Base-by-base conservation (phyloP, 2,888 invertebrate genomes). In the Ferdinandea cuprea region DNA sequence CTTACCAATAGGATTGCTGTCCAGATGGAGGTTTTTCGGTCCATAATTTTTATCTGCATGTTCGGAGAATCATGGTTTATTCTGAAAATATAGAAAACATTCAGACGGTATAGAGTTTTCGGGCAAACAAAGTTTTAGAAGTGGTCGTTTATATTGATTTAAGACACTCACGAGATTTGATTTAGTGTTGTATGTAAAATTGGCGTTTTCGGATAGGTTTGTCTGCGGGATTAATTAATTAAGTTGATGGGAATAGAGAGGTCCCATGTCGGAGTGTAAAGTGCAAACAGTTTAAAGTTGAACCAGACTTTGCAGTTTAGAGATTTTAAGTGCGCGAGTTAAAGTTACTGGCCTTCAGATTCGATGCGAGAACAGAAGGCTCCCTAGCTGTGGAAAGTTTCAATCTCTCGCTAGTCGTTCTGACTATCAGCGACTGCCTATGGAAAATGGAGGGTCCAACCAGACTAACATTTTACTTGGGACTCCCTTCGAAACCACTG, bases 1-100 rank as follows among this genome's bases (percentile, higher is more conserved):
- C 89, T 89, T 87, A 89, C 89, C 89, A 89, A 85, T 79, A 89
- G 87, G 86, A 89, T 87, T 86, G 86, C 86, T 86, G 86, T 88
- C 86, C 87, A 87, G 85, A 86, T 77, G 73, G 85, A 86, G 81
- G 86, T 87, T 86, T 88, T 87, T 85, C 86, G 86, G 85, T 87
- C 86, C 89, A 89, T 89, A 85, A 85, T 86, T 88, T 89, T 88
- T 88, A 89, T 88, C 88, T 88, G 87, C 87, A 88, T 89, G 88
- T 89, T 89, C 88, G 87, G 87, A 88, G 87, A 88, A 89, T 89
- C 90, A 89, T 90, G 88, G 86, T 88, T 88, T 87, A 78, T 86
- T 85, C 88, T 88, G 85, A 13, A 87, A 87, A 42, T 37, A 73
- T 37, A 73, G 15, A 85, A 76, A 65, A 68, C 65, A 59, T 0